Base-by-base conservation (phyloP, 1,140 invertebrate genomes). In the Melipona quadrifasciata region DNA sequence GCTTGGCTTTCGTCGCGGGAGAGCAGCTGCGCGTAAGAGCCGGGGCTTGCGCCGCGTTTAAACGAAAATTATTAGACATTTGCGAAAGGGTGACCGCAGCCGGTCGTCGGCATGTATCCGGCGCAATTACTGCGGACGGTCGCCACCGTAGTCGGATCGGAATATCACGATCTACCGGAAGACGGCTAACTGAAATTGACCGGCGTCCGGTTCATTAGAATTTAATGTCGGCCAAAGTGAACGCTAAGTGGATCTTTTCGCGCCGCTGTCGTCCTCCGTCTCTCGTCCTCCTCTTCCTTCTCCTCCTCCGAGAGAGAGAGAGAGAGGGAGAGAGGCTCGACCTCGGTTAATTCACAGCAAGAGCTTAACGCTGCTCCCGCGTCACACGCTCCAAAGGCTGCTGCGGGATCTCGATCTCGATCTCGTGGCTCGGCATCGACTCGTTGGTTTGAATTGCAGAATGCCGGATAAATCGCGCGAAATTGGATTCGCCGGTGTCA, bases 31-130 rank as follows among this genome's bases (percentile, higher is more conserved):
- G 72, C 83, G 84, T 80, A 89, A 89, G 84, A 68, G 80, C 81
- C 61, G 76, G 78, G 75, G 67, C 67, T 51, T 58, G 73, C 34
- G 34, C 67, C 39, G 78, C 81, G 85, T 89, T 89, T 89, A 68
- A 87, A 87, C 79, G 88, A 89, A 89, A 89, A 89, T 89, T 89
- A 89, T 89, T 89, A 89, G 85, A 89, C 83, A 78, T 68, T 67
- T 80, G 61, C 84, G 75, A 80, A 74, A 79, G 67, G 67, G 67
- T 58, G 84, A 88, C 87, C 87, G 53, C 87, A 89, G 67, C 70
- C 64, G 67, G 47, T 27, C 79, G 71, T 55, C 81, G 76, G 79
- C 79, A 47, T 70, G 75, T 77, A 79, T 74, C 76, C 79, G 61
- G 27, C 74, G 80, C 84, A 72, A 86, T 88, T 86, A 86, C 77